Evolutionary conservation across 2,113 vertebrate species (phyloP).

Genomic region (Protobothrops mucrosquamatus): DNA sequence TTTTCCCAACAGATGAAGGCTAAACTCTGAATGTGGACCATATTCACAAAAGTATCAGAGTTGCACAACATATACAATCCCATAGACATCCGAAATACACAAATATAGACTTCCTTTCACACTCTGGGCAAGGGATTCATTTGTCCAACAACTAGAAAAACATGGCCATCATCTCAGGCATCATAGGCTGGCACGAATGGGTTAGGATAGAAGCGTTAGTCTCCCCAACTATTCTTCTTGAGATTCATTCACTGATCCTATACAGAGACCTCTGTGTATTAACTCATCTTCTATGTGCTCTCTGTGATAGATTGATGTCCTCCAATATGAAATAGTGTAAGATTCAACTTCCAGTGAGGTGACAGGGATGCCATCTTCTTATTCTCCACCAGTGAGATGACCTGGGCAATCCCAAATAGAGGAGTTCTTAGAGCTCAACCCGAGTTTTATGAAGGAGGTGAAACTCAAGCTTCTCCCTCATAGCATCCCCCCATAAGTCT

Average conservation of each 20-base stretch:
- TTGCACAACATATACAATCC: background rate
- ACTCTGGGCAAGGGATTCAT: background rate
- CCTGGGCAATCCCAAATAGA: background rate
- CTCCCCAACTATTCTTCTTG: background rate
- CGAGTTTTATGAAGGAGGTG: background rate
- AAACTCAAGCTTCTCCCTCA: background rate
- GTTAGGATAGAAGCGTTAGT: background rate
- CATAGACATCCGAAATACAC: background rate
- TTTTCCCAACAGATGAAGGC: background rate
- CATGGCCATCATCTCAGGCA: background rate
- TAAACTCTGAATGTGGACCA: background rate
- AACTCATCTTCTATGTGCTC: background rate
- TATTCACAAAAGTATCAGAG: background rate
- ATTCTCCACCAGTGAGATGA: background rate
- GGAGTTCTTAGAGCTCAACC: background rate
- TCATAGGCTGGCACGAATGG: background rate
- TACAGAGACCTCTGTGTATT: background rate
- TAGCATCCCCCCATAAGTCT: background rate
- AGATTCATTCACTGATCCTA: background rate
- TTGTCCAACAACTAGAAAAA: background rate
- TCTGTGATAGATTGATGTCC: background rate
- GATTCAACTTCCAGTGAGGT: background rate
- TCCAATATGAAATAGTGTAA: background rate
- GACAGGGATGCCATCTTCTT: background rate
- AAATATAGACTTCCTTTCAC: background rate